Evolutionary conservation across 2,888 invertebrate genomes (phyloP).

Genomic region (Autographa pulchrina): DNA sequence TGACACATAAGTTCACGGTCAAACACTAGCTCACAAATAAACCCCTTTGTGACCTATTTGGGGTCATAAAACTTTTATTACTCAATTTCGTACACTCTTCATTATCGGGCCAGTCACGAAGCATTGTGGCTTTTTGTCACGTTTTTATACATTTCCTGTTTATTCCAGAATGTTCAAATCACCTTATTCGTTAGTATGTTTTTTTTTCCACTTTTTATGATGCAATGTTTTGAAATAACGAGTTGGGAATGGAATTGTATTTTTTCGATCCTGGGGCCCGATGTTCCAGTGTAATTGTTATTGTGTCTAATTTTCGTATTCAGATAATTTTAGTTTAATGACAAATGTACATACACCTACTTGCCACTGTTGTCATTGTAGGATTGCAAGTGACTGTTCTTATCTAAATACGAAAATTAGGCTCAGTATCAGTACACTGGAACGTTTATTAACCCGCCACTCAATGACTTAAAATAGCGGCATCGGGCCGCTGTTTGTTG

Average conservation of each 20-base stretch:
- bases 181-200: neutral
- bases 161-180: neutral
- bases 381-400: too few species aligned
- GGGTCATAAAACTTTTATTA: neutral
- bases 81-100: neutral
- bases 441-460: too few species aligned
- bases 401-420: too few species aligned
- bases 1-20: neutral
- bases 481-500: too few species aligned
- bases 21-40: neutral
- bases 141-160: neutral
- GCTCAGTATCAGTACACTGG: too few species aligned
- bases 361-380: too few species aligned
- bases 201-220: neutral
- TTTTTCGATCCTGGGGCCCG: too few species aligned
- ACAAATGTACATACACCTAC: too few species aligned
- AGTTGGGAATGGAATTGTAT: neutral
- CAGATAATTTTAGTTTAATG: too few species aligned
- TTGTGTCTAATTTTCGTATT: too few species aligned
- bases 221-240: slow-evolving; percentile 1
- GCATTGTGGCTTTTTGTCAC: slow-evolving; percentile 5
- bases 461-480: too few species aligned
- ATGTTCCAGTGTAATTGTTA: too few species aligned
- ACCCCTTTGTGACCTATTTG: neutral
- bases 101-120: slow-evolving; percentile 5